Evolutionary conservation across 2,888 invertebrate species (phyloP).

Genomic region (Thecophora atra): DNA sequence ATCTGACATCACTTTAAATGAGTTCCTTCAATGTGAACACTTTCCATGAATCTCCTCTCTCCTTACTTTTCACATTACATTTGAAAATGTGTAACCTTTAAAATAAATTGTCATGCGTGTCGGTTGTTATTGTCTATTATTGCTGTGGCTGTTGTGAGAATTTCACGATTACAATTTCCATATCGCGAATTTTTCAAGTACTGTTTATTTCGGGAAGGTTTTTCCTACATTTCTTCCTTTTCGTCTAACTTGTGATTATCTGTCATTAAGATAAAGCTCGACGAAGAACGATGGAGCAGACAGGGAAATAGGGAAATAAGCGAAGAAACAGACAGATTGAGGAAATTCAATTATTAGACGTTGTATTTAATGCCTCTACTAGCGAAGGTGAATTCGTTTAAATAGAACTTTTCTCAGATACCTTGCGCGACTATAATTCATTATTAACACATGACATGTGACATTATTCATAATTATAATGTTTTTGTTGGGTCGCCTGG

Average conservation of each 20-base stretch:
- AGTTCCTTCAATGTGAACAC: too few species aligned
- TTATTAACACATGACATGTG: background rate
- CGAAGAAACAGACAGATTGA: background rate
- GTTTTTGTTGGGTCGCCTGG: too few species aligned
- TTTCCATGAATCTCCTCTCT: background rate
- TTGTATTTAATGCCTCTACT: background rate
- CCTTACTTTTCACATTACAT: background rate
- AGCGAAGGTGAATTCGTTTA: constrained; percentile 21
- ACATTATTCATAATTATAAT: background rate
- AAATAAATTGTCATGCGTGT: constrained; percentile 13
- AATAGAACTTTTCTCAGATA: background rate
- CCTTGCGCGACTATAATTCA: background rate
- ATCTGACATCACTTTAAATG: too few species aligned
- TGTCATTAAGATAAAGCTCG: background rate
- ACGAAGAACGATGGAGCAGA: background rate
- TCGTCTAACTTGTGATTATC: background rate
- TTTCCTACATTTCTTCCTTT: background rate
- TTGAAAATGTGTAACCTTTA: constrained; percentile 10
- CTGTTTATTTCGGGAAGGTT: constrained; percentile 7
- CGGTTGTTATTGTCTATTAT: background rate
- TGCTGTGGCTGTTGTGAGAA: background rate
- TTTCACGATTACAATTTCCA: constrained; percentile 15
- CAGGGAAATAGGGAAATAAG: background rate
- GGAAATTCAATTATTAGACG: background rate
- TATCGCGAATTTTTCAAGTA: constrained; percentile 1